A percentile compares a stretch with the other conserved stretches of the same genome.
These are phyloP conservation scores for Plotosus lineatus DNA, from an alignment of 2,113 vertebrate species.

Conservation along the genomic window DNA sequence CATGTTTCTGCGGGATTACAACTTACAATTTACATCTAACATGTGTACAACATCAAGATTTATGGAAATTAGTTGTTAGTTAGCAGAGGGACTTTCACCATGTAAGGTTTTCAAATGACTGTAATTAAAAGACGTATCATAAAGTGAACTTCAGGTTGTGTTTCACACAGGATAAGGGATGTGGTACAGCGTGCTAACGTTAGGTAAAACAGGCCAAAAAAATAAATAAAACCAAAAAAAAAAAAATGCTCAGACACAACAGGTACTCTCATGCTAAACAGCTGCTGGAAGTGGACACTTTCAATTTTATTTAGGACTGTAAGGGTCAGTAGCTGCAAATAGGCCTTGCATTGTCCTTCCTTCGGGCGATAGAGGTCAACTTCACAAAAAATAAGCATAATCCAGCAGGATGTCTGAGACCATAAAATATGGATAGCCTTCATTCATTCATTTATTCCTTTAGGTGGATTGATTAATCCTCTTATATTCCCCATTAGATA, in stretches of 20 bases:
- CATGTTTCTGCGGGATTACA: not conserved
- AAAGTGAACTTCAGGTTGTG: not conserved
- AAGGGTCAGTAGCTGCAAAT: conserved; percentile 59
- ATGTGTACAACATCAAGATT: not conserved
- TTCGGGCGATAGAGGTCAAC: conserved; percentile 57
- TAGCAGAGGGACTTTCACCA: not conserved
- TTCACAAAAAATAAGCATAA: conserved; percentile 52
- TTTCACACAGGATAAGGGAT: conserved; percentile 1
- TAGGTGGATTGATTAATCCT: no score
- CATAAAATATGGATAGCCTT: conserved; percentile 5
- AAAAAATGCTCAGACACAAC: conserved; percentile 32
- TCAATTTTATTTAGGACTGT: conserved; percentile 52
- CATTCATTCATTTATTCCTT: conserved; percentile 7
- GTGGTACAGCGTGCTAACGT: conserved; percentile 47
- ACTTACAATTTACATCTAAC: not conserved
- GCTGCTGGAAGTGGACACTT: conserved; percentile 55
- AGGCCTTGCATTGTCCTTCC: conserved; percentile 55
- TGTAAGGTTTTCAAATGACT: not conserved
- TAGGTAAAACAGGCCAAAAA: conserved; percentile 43
- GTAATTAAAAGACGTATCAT: not conserved
- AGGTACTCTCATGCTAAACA: conserved; percentile 57
- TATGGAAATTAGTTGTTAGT: not conserved
- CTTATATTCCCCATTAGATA: no score
- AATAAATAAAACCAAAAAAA: no score
- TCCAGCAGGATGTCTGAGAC: conserved; percentile 13